A percentile compares a stretch with the other conserved stretches of the same genome.
phyloP scores from a whole-genome alignment of 2,888 invertebrate genomes.

The Drosophila cyrtoloma region DNA sequence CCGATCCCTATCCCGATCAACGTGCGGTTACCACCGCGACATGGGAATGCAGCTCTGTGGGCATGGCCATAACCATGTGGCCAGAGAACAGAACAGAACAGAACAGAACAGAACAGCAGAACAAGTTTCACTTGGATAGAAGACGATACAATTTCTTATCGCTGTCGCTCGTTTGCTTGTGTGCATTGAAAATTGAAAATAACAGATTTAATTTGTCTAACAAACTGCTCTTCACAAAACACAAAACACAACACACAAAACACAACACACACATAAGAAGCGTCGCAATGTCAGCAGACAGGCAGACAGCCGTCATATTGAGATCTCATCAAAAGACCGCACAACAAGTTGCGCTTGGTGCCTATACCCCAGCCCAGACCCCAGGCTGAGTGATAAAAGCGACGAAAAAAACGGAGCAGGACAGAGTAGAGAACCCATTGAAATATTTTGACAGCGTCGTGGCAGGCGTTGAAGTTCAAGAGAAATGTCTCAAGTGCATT shows the following conservation, averaged over 20 bases:
- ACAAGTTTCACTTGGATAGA: constrained; percentile 73
- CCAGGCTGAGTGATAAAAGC: constrained; percentile 47
- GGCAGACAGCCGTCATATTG: constrained; percentile 74
- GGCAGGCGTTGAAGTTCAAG: constrained; percentile 81
- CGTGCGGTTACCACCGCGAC: constrained; percentile 68
- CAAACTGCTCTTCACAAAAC: constrained; percentile 58
- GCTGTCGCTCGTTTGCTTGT: constrained; percentile 18
- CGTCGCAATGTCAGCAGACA: constrained; percentile 23
- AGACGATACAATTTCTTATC: constrained; percentile 46
- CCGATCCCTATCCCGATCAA: constrained; percentile 56
- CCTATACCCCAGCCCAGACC: constrained; percentile 1
- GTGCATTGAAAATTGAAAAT: constrained; percentile 67
- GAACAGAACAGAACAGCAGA: constrained; percentile 61
- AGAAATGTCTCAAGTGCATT: constrained; percentile 81
- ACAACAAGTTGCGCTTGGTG: constrained; percentile 60
- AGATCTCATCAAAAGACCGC: constrained; percentile 79
- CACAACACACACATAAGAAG: constrained; percentile 36
- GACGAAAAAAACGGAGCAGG: constrained; percentile 1
- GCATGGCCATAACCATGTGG: constrained; percentile 51
- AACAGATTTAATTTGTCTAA: constrained; percentile 80
- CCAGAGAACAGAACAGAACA: constrained; percentile 9
- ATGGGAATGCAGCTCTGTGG: constrained; percentile 73
- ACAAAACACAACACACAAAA: constrained; percentile 8
- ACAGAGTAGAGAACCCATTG: constrained; percentile 53
- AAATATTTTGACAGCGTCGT: constrained; percentile 79